Evolutionary conservation across 2,797 vertebrate genomes (phyloP), one percentile per base, ranked within the genome.

Genomic region (Steatocranus sp.): DNA sequence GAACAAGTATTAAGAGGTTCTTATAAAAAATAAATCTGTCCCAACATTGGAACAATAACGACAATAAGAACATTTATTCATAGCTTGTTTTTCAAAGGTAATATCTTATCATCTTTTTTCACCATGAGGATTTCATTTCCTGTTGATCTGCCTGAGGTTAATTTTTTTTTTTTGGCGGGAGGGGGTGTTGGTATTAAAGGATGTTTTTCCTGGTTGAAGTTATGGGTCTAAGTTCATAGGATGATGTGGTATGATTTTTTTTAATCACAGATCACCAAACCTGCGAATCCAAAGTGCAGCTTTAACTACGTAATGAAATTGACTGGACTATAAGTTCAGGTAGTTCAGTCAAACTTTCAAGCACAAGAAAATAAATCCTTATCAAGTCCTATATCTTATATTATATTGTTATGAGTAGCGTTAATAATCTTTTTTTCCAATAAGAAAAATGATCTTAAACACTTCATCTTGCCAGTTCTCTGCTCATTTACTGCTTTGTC

Each of bases 401-500:
- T 73, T 48, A 73, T 48, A 30, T 12, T 11, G 15, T n/a, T 1
- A 41, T 17, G n/a, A 17, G 68, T 49, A 48, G 25, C 1, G 1
- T 4, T 73, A 73, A 49, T 18, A 32, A 48, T 73, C 3, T n/a
- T 30, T 73, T 73, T 73, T 73, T 30, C 7, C 41, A 48, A 3
- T 20, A 68, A 80, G 61, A 5, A 63, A 68, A 76, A 51, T 10
- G 5, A 82, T 10, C 56, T 6, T 50, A 51, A 75, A 78, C 5
- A 75, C 20, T n/a, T 75, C 8, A 17, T 11, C 43, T 3, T n/a
- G 76, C 12, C 7, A 48, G 17, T 73, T 79, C 20, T 76, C 8
- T 51, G 53, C 23, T 58, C 32, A 76, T 76, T 81, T 30, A 77
- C 66, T 66, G 54, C 46, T 46, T 79, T 85, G 48, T 41, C 36